Conservation (phyloP, 2,888 invertebrate species). For the Calameuta pallipes region DNA sequence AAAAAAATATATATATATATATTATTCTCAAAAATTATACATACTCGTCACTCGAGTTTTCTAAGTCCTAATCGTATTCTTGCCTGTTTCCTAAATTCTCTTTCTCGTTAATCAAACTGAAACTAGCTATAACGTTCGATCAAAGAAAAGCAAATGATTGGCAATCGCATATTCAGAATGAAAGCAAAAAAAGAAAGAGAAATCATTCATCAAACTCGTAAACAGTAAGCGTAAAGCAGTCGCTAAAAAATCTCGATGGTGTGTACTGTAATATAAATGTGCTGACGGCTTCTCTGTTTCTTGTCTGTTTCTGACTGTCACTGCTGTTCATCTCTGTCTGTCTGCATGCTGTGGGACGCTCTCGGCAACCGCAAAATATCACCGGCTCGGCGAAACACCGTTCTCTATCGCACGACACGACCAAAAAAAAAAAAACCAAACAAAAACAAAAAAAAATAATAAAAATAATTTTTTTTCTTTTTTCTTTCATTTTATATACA, state of each 20-base stretch:
- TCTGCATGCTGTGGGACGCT: slow-evolving; percentile 71
- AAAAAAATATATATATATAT: neutral
- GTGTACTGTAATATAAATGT: slow-evolving; percentile 53
- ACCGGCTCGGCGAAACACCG: neutral
- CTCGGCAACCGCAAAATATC: slow-evolving; percentile 46
- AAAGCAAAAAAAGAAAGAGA: neutral
- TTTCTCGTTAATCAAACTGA: too few relatives aligned
- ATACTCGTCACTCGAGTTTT: too few relatives aligned
- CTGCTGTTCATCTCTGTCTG: slow-evolving; percentile 69
- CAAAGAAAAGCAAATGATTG: neutral
- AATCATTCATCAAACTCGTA: neutral
- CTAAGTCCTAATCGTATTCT: too few relatives aligned
- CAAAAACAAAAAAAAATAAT: slow-evolving; percentile 21
- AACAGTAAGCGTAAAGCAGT: slow-evolving; percentile 5
- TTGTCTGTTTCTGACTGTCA: slow-evolving; percentile 69
- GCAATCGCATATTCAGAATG: neutral
- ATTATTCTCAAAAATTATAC: too few relatives aligned
- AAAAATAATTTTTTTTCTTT: slow-evolving; percentile 22
- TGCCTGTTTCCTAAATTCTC: too few relatives aligned
- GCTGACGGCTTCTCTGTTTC: slow-evolving; percentile 70
- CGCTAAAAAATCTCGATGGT: slow-evolving; percentile 30
- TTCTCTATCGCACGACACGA: slow-evolving; percentile 24
- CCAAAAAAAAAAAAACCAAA: slow-evolving; percentile 27
- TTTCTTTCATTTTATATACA: neutral
- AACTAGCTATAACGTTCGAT: too few relatives aligned